Percentiles rank a stretch among this genome's conserved stretches.
phyloP scores from a whole-genome alignment of 2,888 invertebrate species.

The Gortyna flavago region DNA sequence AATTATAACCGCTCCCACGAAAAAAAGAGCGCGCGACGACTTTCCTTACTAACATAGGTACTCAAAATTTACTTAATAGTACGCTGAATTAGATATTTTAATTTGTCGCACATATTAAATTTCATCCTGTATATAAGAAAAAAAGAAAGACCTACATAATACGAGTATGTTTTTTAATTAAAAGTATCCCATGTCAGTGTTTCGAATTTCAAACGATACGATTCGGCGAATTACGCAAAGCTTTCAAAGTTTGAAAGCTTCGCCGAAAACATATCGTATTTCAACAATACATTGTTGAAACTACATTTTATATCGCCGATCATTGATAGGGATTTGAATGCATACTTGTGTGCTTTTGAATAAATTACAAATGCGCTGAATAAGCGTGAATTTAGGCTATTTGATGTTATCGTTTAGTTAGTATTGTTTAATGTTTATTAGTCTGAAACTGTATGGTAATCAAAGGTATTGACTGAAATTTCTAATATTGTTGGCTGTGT shows the following conservation, averaged over 20 bases:
- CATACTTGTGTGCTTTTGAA: conserved; percentile 28
- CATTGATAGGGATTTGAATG: conserved; percentile 25
- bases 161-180: conserved; percentile 24
- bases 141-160: neutral
- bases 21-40: too few species aligned
- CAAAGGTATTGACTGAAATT: conserved; percentile 21
- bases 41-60: neutral
- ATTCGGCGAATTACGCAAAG: too few species aligned
- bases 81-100: neutral
- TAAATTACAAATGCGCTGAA: conserved; percentile 35
- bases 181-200: neutral
- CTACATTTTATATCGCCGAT: conserved; percentile 22
- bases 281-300: conserved; percentile 12
- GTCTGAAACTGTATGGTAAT: conserved; percentile 8
- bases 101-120: neutral
- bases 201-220: too few species aligned
- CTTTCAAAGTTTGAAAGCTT: conserved; percentile 1
- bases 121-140: neutral
- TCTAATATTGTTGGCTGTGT: neutral
- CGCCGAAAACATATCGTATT: conserved; percentile 1
- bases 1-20: too few species aligned
- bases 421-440: conserved; percentile 38
- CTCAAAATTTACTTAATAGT: too few species aligned
- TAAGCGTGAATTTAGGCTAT: conserved; percentile 26
- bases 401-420: conserved; percentile 25